Evolutionary conservation across 2,113 vertebrate species (phyloP).

Genomic region (Acanthisitta chloris): DNA sequence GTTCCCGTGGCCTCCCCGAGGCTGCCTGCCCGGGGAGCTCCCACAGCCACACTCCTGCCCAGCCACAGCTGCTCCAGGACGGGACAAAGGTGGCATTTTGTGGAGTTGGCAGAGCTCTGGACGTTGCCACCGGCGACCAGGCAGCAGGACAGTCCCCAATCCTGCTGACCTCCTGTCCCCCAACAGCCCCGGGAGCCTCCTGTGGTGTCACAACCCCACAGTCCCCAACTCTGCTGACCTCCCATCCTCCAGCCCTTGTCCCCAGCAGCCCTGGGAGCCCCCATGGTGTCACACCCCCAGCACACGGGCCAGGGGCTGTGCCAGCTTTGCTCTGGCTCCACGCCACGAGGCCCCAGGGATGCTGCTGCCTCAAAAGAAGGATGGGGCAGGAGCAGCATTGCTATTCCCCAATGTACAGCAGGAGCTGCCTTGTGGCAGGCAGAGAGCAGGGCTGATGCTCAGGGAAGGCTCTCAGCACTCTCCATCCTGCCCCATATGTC

Average conservation of each 20-base stretch:
- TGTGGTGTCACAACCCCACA: not conserved
- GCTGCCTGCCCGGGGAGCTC: not conserved
- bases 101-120: not conserved
- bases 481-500: rapidly evolving
- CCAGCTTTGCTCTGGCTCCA: not conserved
- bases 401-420: rapidly evolving
- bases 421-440: rapidly evolving
- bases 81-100: slow-evolving; percentile 27
- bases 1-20: rapidly evolving
- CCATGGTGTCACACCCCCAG: not conserved
- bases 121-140: slow-evolving; percentile 22
- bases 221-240: not conserved
- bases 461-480: not conserved
- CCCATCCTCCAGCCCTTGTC: not conserved
- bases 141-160: not conserved
- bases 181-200: not conserved
- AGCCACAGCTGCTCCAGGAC: not conserved
- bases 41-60: not conserved
- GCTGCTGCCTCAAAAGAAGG: not conserved
- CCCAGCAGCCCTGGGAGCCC: not conserved
- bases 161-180: not conserved
- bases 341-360: rapidly evolving
- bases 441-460: rapidly evolving
- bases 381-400: not conserved
- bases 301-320: not conserved